Percentiles rank a stretch among this genome's conserved stretches.
Evolutionary conservation across 2,797 vertebrate genomes (phyloP).

Genomic region (Cryptoprocta ferox): DNA sequence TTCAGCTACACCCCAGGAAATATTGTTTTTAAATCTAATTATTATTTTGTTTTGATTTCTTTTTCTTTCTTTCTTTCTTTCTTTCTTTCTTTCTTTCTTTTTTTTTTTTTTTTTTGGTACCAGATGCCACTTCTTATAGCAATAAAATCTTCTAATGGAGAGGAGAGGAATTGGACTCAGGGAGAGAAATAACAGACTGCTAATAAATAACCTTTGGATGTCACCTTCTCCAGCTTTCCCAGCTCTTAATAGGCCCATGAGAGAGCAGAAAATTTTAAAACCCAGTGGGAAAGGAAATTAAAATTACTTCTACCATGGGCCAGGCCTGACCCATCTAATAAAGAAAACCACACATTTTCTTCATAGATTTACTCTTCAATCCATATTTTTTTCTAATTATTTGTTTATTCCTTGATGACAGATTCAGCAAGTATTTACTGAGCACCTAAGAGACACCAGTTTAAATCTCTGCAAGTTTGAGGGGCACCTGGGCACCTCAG

Average conservation of each 20-base stretch:
- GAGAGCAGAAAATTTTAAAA: constrained; percentile 10
- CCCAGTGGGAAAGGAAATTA: constrained; percentile 17
- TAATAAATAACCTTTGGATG: constrained; percentile 39
- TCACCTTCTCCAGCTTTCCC: neutral
- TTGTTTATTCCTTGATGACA: neutral
- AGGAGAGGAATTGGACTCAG: neutral
- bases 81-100: too few species aligned
- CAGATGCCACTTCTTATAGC: neutral
- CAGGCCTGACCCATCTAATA: neutral
- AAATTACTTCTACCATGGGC: neutral
- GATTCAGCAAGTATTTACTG: neutral
- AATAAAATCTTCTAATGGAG: constrained; percentile 24
- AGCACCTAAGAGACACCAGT: neutral
- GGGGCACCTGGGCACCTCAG: too few species aligned
- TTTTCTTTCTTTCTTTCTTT: neutral
- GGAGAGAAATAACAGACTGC: constrained; percentile 5
- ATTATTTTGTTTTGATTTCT: neutral
- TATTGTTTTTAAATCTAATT: neutral
- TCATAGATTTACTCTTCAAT: neutral
- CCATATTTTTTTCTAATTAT: neutral
- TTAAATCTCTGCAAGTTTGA: neutral
- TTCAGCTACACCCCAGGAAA: neutral
- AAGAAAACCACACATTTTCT: neutral
- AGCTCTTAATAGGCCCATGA: neutral
- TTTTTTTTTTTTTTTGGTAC: neutral